A percentile compares a stretch with the other conserved stretches of the same genome.
Evolutionary conservation across 2,797 vertebrate species (phyloP).

Genomic region (Syndactyla subalaris): DNA sequence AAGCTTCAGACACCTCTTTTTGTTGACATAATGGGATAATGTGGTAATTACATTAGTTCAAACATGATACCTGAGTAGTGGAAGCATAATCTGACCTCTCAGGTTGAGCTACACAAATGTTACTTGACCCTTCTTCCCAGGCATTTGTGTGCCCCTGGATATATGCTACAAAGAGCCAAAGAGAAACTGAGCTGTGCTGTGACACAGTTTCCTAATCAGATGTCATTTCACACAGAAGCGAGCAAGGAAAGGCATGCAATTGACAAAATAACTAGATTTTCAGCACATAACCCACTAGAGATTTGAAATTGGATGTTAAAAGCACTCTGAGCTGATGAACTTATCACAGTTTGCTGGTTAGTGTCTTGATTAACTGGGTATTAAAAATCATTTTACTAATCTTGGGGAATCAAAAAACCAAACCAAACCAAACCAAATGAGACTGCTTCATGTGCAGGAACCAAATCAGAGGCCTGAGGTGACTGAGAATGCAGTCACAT

Average conservation of each 20-base stretch:
- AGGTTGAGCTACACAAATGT: not conserved
- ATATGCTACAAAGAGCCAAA: not conserved
- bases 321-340: not conserved
- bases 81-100: not conserved
- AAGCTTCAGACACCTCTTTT: not conserved
- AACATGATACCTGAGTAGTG: not conserved
- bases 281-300: not conserved
- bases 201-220: not conserved
- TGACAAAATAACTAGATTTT: constrained; percentile 22
- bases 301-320: not conserved
- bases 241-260: not conserved
- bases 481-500: not conserved
- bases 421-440: not conserved
- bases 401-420: fast-evolving
- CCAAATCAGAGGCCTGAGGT: not conserved
- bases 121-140: not conserved
- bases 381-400: not conserved
- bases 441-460: not conserved
- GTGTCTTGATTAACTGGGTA: not conserved
- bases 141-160: not conserved
- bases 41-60: not conserved
- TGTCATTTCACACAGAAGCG: not conserved
- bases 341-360: not conserved
- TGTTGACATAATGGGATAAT: constrained; percentile 19
- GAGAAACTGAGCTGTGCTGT: not conserved